Base-by-base conservation (phyloP, 2,113 vertebrate species). In the Salvelinus namaycush region DNA sequence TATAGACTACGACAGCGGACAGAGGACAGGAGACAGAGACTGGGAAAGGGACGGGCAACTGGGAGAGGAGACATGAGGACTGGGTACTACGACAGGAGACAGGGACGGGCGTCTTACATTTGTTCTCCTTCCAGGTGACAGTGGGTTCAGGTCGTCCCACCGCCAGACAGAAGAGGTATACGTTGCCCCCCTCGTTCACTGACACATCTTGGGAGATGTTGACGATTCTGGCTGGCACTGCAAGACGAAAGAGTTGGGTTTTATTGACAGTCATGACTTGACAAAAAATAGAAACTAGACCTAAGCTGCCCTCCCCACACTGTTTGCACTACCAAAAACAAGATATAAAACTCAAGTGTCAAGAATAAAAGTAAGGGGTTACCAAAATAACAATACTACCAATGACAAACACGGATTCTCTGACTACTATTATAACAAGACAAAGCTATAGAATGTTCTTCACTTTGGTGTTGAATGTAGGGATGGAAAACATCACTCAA, bases 141-240 rank as follows among this genome's bases (percentile, higher is more conserved):
- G 94, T 95, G 72, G 96, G 96, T 75, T 97, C 96, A 0, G 96
- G 96, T 27, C 95, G 92, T 8, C 96, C 96, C 44, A 95, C 92
- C 0, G 96, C 96, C 84, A 97, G 85, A 74, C 96, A 97, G 39
- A 93, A 94, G 77, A 97, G 92, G 87, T 94, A 95, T 59, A 97
- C 95, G 0, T 92, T 95, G 69, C 94, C 94, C 0, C 96, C 96
- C 79, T 97, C 96, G 2, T 97, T 97, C 77, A 97, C 95, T 0
- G 94, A 95, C 79, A 96, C 92, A 0, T 95, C 94, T 2, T 92
- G 92, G 0, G 96, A 97, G 89, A 97, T 96, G 91, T 97, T 97
- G 88, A 96, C 93, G 3, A 97, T 97, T 84, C 92, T 91, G 57
- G 96, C 96, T 0, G 96, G 96, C 64, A 97, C 96, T 97, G 92